Evolutionary conservation across 2,113 vertebrate genomes (phyloP), one percentile per base, ranked within the genome.

Genomic region (Forbesichthys papilliferus): DNA sequence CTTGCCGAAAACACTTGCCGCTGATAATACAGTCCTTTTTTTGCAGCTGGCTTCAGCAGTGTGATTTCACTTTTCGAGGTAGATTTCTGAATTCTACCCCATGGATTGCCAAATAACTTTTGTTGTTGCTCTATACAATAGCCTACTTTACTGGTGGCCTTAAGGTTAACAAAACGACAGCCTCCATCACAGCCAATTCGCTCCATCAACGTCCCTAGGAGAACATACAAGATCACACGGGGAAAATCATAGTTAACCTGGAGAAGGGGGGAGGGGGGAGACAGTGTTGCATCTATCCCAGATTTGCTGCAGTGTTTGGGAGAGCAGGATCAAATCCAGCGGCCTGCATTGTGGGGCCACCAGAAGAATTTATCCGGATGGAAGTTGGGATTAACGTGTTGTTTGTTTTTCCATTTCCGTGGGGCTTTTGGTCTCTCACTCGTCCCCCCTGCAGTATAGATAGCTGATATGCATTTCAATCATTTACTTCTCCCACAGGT

Each of bases 281-380:
- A 71, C 61, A 20, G 68, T 80, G 76, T 74, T 86, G 78, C 79
- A 77, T 73, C 75, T 71, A 55, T 69, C 48, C 4, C 77, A 76
- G 69, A 74, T 82, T 75, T 82, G 77, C 88, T 89, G 88, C 84
- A 88, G 86, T 83, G 84, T 80, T 84, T 77, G 46, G 59, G 64
- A 77, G 66, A 61, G 64, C 60, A 53, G 61, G 70, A 78, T 74
- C 82, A 81, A 65, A 79, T 82, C 20, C 20, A 71, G 71, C 59
- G 77, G 73, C 67, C 75, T 79, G 72, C 66, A 62, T 47, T 18
- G 56, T 14, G 52, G 73, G 52, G 74, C 71, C 64, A 64, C 59
- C 46, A 61, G 36, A 77, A 72, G 68, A 72, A 77, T 81, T 77
- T 48, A 77, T 71, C 66, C 64, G 63, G 65, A 77, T 82, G 71